These are phyloP conservation scores for Sympetrum striolatum DNA, from an alignment of 2,888 invertebrate species.

Conservation along the genomic window DNA sequence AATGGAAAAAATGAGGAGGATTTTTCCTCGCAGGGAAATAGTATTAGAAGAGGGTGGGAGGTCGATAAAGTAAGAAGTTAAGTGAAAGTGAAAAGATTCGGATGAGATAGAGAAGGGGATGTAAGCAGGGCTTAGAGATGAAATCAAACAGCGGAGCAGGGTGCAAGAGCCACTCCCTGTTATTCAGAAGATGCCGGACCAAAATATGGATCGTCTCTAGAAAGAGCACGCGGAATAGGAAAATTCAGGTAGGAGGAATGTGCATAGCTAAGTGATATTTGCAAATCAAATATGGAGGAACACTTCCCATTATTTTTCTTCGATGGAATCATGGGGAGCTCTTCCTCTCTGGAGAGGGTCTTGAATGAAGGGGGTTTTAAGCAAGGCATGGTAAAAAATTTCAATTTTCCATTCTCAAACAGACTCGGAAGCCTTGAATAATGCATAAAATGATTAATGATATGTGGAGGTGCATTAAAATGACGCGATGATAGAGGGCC, in stretches of 20 bases:
- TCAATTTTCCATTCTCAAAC: neutral
- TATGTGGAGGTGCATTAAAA: neutral
- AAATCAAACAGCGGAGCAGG: neutral
- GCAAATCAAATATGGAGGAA: neutral
- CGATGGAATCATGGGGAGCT: neutral
- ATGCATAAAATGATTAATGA: neutral
- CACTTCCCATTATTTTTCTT: neutral
- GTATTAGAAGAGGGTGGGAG: neutral
- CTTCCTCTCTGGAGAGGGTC: neutral
- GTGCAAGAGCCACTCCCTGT: neutral
- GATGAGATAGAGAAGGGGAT: neutral
- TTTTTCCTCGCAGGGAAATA: neutral
- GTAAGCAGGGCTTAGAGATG: neutral
- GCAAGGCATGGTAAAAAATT: neutral
- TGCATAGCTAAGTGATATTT: neutral
- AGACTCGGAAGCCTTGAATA: neutral
- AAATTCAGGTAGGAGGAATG: neutral
- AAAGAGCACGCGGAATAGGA: neutral
- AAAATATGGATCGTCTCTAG: neutral
- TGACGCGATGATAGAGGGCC: neutral
- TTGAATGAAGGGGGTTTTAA: neutral
- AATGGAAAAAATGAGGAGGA: conserved; percentile 16
- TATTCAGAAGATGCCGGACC: neutral
- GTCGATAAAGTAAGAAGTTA: conserved; percentile 31
- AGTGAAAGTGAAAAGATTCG: conserved; percentile 39